Percentiles rank a stretch among this genome's conserved stretches.
These are phyloP conservation scores for Vulpes ferrilata DNA, from an alignment of 2,113 vertebrate species.

Conservation along the genomic window DNA sequence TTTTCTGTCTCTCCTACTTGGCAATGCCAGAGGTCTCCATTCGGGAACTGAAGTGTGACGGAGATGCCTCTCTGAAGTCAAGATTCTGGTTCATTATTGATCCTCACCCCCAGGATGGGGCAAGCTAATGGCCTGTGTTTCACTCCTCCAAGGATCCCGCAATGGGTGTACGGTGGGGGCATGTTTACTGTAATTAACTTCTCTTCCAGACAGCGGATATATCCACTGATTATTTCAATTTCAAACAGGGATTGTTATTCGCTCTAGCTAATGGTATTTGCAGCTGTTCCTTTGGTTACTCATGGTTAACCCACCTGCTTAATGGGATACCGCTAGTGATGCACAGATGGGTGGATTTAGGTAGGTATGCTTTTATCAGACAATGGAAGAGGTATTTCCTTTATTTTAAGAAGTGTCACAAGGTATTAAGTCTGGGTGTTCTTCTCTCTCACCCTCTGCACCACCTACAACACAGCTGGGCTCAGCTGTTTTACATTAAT, in stretches of 20 bases:
- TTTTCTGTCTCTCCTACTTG: not conserved
- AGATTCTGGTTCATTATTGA: not conserved
- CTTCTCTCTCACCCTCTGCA: not conserved
- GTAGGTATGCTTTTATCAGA: not conserved
- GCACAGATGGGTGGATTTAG: not conserved
- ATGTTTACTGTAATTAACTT: not conserved
- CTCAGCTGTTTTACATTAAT: conserved; percentile 18
- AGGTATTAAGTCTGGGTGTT: not conserved
- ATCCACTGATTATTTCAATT: not conserved
- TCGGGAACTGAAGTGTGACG: not conserved
- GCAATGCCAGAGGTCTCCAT: not conserved
- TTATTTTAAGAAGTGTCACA: conserved; percentile 11
- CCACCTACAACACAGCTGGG: not conserved
- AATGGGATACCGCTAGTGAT: not conserved
- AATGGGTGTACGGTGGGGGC: not conserved
- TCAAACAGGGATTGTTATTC: not conserved
- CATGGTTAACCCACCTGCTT: not conserved
- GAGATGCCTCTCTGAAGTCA: not conserved
- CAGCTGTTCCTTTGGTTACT: not conserved
- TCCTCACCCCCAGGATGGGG: not conserved
- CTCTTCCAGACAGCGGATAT: not conserved
- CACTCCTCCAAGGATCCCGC: not conserved
- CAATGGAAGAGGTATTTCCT: not conserved
- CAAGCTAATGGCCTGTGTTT: not conserved
- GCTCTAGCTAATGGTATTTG: not conserved